These are phyloP conservation scores for Corynorhinus townsendii DNA, from an alignment of 2,113 vertebrate genomes.

Conservation along the genomic window DNA sequence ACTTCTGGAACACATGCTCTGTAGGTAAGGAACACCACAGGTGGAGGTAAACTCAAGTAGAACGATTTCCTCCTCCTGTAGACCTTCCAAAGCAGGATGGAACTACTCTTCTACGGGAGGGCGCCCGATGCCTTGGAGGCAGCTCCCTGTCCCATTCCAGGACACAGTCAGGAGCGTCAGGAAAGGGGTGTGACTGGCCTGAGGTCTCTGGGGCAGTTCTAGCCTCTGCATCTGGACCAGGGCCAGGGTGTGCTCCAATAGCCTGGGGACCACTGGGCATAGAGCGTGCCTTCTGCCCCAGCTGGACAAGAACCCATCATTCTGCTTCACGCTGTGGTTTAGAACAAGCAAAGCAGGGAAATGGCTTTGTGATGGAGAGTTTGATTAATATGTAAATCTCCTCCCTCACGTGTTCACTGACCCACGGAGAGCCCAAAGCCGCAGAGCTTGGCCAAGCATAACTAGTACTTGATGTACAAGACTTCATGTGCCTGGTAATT, in stretches of 20 bases:
- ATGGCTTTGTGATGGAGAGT: slow-evolving; percentile 5
- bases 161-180: background rate
- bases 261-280: background rate
- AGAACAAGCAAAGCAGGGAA: slow-evolving; percentile 1
- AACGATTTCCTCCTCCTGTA: background rate
- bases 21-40: background rate
- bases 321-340: slow-evolving; percentile 49
- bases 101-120: background rate
- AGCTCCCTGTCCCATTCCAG: background rate
- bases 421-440: background rate
- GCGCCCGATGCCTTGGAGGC: background rate
- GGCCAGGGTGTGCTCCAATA: background rate
- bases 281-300: slow-evolving; percentile 7
- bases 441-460: background rate
- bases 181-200: background rate
- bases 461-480: background rate
- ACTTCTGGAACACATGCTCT: background rate
- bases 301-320: slow-evolving; percentile 61
- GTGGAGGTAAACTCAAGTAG: background rate
- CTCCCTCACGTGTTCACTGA: slow-evolving; percentile 53
- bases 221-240: background rate
- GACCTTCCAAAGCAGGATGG: background rate
- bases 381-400: slow-evolving; percentile 1
- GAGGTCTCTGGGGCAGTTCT: background rate
- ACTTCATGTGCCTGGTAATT: background rate